A percentile compares a stretch with the other conserved stretches of the same genome.
Evolutionary conservation across 64 coral and sea anemone species (phyloP).

Genomic region (Stichodactyla mertensii): DNA sequence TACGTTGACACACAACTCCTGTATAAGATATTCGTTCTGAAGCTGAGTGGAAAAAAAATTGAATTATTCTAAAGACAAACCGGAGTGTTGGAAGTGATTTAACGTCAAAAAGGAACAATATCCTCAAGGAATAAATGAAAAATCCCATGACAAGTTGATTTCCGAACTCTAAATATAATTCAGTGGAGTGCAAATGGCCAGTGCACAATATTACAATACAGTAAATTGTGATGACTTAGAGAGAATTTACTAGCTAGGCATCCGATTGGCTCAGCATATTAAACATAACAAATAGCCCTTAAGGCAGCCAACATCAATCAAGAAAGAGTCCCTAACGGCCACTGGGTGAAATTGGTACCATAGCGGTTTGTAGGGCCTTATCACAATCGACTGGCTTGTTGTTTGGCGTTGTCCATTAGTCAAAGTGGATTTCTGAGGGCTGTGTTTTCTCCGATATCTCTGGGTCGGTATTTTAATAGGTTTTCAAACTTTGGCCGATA

Average conservation of each 20-base stretch:
- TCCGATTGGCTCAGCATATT: neutral
- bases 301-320: neutral
- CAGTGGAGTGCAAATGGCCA: neutral
- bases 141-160: neutral
- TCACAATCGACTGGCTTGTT: neutral
- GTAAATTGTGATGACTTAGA: neutral
- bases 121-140: neutral
- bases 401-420: neutral
- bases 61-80: neutral
- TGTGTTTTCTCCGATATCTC: neutral
- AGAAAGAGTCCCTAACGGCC: neutral
- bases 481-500: slow-evolving; percentile 7
- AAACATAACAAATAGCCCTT: neutral
- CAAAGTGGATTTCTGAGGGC: neutral
- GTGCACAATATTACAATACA: neutral
- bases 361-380: neutral
- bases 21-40: neutral
- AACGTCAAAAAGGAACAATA: neutral
- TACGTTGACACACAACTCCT: neutral
- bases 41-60: neutral
- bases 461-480: neutral
- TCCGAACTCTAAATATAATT: neutral
- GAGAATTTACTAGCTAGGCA: neutral
- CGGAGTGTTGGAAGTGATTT: neutral
- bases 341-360: neutral